phyloP scores from a whole-genome alignment of 1,140 invertebrate genomes.

The Drosophila burlai region DNA sequence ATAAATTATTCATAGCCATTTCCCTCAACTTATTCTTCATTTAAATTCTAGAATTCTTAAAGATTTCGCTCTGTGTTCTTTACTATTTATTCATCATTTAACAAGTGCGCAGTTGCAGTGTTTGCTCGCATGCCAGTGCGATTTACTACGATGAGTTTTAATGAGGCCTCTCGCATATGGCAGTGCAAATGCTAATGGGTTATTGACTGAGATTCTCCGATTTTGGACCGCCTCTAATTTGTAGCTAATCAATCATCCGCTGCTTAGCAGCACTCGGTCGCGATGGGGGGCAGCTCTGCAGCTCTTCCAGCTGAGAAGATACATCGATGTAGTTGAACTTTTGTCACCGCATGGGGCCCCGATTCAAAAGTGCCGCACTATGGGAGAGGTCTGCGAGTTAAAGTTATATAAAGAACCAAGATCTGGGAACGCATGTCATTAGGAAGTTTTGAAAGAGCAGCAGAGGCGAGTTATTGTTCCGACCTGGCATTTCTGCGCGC shows the following conservation, averaged over 20 bases:
- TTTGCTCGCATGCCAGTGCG: slow-evolving; percentile 24
- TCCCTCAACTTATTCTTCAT: not conserved
- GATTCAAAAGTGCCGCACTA: slow-evolving; percentile 30
- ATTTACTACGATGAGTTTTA: slow-evolving; percentile 18
- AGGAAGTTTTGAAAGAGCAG: slow-evolving; percentile 21
- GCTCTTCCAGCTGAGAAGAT: slow-evolving; percentile 12
- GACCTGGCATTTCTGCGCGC: slow-evolving; percentile 58
- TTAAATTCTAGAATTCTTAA: not conserved
- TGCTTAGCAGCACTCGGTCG: slow-evolving; percentile 24
- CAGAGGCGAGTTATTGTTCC: slow-evolving; percentile 22
- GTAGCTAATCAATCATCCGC: slow-evolving; percentile 40
- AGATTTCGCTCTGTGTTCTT: slow-evolving; percentile 1
- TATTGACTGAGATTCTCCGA: slow-evolving; percentile 2
- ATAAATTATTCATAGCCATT: not conserved
- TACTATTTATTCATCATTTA: not conserved
- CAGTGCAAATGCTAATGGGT: slow-evolving; percentile 22
- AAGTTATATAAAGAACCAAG: slow-evolving; percentile 2
- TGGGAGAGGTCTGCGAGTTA: not conserved
- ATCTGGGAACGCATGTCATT: slow-evolving; percentile 27
- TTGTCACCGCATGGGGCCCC: slow-evolving; percentile 34
- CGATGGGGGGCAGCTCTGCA: slow-evolving; percentile 8
- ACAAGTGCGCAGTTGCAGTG: slow-evolving; percentile 38
- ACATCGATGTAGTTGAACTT: slow-evolving; percentile 37
- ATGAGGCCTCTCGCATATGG: slow-evolving; percentile 22
- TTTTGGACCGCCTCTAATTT: slow-evolving; percentile 34